phyloP scores from a whole-genome alignment of 2,888 invertebrate genomes.

The Magallana nippona region DNA sequence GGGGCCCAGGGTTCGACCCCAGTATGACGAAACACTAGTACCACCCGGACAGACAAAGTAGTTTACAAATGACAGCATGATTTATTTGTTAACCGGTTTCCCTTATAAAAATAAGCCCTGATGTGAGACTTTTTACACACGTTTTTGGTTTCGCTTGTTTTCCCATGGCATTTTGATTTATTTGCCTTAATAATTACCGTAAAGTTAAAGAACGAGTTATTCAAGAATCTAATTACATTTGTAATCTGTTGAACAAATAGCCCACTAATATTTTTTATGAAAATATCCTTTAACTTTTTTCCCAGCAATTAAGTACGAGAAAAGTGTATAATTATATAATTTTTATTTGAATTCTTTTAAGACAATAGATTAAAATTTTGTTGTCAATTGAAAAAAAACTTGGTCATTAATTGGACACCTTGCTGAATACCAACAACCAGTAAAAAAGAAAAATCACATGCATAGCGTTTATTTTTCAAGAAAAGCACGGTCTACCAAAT shows the following conservation, averaged over 20 bases:
- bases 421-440: not conserved
- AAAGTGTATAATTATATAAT: not conserved
- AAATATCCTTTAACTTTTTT: not conserved
- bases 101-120: slow-evolving; percentile 12
- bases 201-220: slow-evolving; percentile 27
- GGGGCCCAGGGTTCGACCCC: not conserved
- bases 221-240: slow-evolving; percentile 5
- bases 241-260: slow-evolving; percentile 16
- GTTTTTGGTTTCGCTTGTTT: not conserved
- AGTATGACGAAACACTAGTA: not conserved
- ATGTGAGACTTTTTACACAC: slow-evolving; percentile 21
- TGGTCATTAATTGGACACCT: not conserved
- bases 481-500: too few species aligned
- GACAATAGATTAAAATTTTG: slow-evolving; percentile 12
- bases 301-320: not conserved
- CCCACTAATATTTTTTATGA: slow-evolving; percentile 1
- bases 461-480: too few species aligned
- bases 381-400: not conserved
- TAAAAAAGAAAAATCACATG: not conserved
- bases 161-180: slow-evolving; percentile 27
- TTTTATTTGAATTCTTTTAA: not conserved
- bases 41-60: slow-evolving; percentile 2
- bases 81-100: slow-evolving; percentile 36
- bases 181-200: slow-evolving; percentile 25
- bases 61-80: slow-evolving; percentile 36